Base-by-base conservation (phyloP, 2,888 invertebrate species). In the Noctua fimbriata region DNA sequence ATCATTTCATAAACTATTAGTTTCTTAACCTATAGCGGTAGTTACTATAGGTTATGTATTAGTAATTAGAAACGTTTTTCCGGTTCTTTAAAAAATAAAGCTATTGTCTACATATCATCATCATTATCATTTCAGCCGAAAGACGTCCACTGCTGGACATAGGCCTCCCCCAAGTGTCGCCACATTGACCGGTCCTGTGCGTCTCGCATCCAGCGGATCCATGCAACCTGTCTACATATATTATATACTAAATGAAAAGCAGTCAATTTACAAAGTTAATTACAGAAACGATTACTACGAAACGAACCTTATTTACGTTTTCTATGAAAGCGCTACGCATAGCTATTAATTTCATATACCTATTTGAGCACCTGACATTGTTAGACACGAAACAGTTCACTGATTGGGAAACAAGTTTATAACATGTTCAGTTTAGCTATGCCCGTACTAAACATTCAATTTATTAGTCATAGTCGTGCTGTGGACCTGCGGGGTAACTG, bases 311-410 rank as follows among this genome's bases (percentile, higher is more conserved):
- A 78, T 47, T 47, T 18, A 78, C 44, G 32, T 55, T 78, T 78
- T 32, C 49, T 36, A 47, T 69, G 52, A 78, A 78, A 78, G n/a
- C 52, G 32, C 21, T 67, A 78, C 32, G 52, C 18, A 4, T 47
- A 69, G 47, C 10, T 78, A 69, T 58, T 78, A 41, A 78, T 79
- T 69, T 28, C 12, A 69, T 58, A 58, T 47, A 24, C 44, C 14
- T 69, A 47, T 36, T 55, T 79, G 5, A 58, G 0, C 55, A 78
- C 47, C 32, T 58, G 10, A 24, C 18, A 18, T 65, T 49, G 32
- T 55, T 47, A 28, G 67, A 36, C 28, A 67, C 2, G 14, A 44
- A 65, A 65, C 44, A 77, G 52, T 5, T 52, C 21, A 32, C 44
- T 78, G 65, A 66, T 55, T 66, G 44, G 21, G 32, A 77, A 52